Evolutionary conservation across 2,888 invertebrate genomes (phyloP), one percentile per base, ranked within the genome.

Genomic region (Siphlonurus alternatus): DNA sequence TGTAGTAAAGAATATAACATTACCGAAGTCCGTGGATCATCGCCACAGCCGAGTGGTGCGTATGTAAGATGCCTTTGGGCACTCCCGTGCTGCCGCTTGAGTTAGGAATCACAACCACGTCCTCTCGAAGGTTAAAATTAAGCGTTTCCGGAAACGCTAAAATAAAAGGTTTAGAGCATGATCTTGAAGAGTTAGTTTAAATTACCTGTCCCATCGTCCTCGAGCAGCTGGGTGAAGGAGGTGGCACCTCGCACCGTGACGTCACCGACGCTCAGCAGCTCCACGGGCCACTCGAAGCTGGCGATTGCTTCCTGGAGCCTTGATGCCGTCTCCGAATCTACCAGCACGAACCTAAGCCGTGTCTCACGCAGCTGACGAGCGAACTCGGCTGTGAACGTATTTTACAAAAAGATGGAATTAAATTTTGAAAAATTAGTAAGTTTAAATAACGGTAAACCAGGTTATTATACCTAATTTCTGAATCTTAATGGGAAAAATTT

Each of bases 21-120:
- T 15, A 38, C 38, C 38, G 5, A 5, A 38, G 5, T 38, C 7
- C 5, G 38, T 38, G 15, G 7, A 38, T 10, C 7, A 38, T 5
- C 5, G 38, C 38, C 7, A 38, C 38, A 10, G 7, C 38, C 7
- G 5, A 10, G 59, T 20, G 56, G 18, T 65, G 65, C 1, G 65
- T 65, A 25, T 65, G 65, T 15, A 63, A 54, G 15, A 61, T 61
- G 20, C 65, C 65, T 54, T 66, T 66, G 1, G 66, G 63, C 2
- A 38, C 7, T 1, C 78, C 78, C 0, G 78, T 78, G 0, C 78
- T 79, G 18, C 79, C 79, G 65, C 76, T 76, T 64, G 76, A 76
- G 69, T 74, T 76, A 2, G 77, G 77, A 38, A 78, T 66, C 1
- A 73, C 69, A 1, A 71, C 68, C 0, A 74, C 66, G 66, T 76